phyloP scores from a whole-genome alignment of 30 jellyfish, hydroid and myxozoan genomes.

The Cassiopea xamachana region DNA sequence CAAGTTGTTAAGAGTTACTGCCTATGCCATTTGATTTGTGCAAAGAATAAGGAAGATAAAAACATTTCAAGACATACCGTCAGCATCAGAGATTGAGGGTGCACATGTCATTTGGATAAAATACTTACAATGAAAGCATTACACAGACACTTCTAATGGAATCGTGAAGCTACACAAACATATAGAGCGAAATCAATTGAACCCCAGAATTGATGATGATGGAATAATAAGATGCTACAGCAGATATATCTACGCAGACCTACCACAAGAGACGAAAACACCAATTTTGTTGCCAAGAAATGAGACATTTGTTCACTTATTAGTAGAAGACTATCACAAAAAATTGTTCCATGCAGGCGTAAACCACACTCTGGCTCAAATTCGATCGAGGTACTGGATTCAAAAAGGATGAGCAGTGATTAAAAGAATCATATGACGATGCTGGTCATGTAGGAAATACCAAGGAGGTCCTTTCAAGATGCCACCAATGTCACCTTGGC shows the following conservation, averaged over 20 bases:
- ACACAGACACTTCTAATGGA: not conserved
- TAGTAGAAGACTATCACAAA: conserved; percentile 23
- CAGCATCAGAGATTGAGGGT: not conserved
- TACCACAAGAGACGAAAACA: conserved; percentile 1
- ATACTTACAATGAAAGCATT: conserved; percentile 9
- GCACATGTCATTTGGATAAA: conserved; percentile 18
- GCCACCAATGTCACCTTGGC: conserved; percentile 55
- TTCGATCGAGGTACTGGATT: not conserved
- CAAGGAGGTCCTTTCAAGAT: conserved; percentile 45
- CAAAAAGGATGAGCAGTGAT: conserved; percentile 22
- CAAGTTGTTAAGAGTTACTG: conserved; percentile 40
- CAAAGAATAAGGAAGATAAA: not conserved
- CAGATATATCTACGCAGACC: conserved; percentile 6
- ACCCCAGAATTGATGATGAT: conserved; percentile 1
- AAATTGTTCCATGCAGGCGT: conserved; percentile 17
- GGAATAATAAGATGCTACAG: conserved; percentile 46
- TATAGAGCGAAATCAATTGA: not conserved
- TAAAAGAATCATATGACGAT: not conserved
- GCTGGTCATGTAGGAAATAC: conserved; percentile 5
- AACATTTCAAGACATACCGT: not conserved
- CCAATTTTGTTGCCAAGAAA: conserved; percentile 33
- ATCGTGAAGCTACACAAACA: not conserved
- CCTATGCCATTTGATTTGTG: conserved; percentile 21
- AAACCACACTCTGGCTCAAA: conserved; percentile 8
- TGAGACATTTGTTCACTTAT: not conserved